Evolutionary conservation across 2,797 vertebrate genomes (phyloP).

Genomic region (Lophius americanus): DNA sequence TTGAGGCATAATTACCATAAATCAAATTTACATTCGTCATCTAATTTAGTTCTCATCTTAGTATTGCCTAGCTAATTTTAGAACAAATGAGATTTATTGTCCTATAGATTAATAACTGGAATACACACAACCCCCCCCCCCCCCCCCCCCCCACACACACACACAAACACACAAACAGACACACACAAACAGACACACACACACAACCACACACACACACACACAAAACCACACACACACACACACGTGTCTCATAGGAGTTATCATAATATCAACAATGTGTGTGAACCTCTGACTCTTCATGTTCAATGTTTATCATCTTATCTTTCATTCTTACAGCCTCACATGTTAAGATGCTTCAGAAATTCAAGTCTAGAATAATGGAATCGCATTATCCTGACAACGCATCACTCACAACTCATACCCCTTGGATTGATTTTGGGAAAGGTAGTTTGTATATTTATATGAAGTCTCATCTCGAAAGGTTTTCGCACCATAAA

Average conservation of each 20-base stretch:
- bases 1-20: constrained; percentile 75
- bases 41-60: constrained; percentile 72
- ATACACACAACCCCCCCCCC: not conserved
- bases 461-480: no score
- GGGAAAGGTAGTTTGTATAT: no score
- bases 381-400: no score
- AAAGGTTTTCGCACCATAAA: no score
- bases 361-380: no score
- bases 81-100: constrained; percentile 70
- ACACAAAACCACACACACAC: constrained; percentile 18
- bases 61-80: constrained; percentile 73
- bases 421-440: no score
- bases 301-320: constrained; percentile 21
- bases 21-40: constrained; percentile 79
- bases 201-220: constrained; percentile 1
- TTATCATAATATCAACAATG: constrained; percentile 14
- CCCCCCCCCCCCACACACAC: no score
- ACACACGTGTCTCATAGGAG: constrained; percentile 26
- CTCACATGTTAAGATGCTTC: not conserved
- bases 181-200: not conserved
- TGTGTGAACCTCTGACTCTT: constrained; percentile 47
- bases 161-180: constrained; percentile 17
- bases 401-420: no score
- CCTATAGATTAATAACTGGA: constrained; percentile 68
- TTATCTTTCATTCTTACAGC: constrained; percentile 4